Evolutionary conservation across 2,888 invertebrate genomes (phyloP), one percentile per base, ranked within the genome.

Genomic region (Eurytoma adleriae): DNA sequence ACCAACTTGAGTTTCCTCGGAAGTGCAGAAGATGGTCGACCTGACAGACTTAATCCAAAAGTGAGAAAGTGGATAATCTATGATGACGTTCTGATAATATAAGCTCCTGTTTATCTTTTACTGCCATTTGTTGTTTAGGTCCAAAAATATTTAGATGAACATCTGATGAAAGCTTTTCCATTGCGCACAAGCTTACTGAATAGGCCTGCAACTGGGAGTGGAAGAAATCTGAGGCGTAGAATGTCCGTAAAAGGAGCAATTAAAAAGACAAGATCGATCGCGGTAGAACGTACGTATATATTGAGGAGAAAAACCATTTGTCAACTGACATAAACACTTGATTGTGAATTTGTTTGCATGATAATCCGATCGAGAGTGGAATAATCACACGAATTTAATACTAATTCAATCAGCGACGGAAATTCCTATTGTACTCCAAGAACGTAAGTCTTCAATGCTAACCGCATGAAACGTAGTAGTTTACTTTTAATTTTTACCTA

Each of bases 1-100:
- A 98, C 98, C 0, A 98, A 99, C 91, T 92, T 99, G 85, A 98
- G 98, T 91, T 99, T 99, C 89, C 92, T 99, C 85, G 97, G 97
- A 27, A 97, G 97, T 88, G 96, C 97, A 84, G 98, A 98, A 91
- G 97, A 97, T 84, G 98, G 98, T 40, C 94, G 96, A 89, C 97
- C 97, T 13, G 97, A 96, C 87, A 95, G 87, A 82, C 81, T 91
- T 16, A 90, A 90, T 86, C 88, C 90, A 30, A 88, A 90, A 87
- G 90, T 90, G 16, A 48, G 20, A 48, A 48, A 18, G 10, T 61
- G n/a, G 24, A 57, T 57, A 30, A 48, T 24, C 24, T 24, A 24
- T 24, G 24, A 24, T 1, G 24, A 24, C 2, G 24, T 24, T 24
- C 14, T 52, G 61, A 68, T 57, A 59, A 20, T 40, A 40, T 40